phyloP scores from a whole-genome alignment of 2,888 invertebrate species.

The Panopea generosa region DNA sequence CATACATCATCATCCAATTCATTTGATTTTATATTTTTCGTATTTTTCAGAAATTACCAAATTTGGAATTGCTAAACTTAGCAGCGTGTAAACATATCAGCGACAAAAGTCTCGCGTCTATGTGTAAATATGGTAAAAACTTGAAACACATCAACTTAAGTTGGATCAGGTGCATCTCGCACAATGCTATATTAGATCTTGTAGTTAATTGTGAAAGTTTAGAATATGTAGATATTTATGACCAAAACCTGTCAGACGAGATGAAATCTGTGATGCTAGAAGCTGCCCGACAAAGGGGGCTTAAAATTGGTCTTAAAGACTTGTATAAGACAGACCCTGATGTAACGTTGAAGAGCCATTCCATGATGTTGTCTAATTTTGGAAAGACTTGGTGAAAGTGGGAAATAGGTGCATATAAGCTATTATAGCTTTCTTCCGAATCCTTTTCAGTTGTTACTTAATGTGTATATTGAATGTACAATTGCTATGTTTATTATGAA shows the following conservation, averaged over 20 bases:
- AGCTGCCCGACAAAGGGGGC: constrained; percentile 61
- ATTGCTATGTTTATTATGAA: too few species aligned
- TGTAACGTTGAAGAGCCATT: constrained; percentile 69
- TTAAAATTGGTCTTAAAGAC: constrained; percentile 71
- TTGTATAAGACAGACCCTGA: constrained; percentile 59
- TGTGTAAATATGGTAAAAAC: constrained; percentile 68
- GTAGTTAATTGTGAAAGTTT: constrained; percentile 66
- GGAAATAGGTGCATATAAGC: too few species aligned
- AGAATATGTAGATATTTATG: constrained; percentile 77
- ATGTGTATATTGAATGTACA: too few species aligned
- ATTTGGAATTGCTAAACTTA: constrained; percentile 75
- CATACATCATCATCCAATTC: too few species aligned
- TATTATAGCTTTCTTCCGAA: too few species aligned
- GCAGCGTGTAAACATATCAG: constrained; percentile 79
- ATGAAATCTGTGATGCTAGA: constrained; percentile 61
- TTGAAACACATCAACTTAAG: constrained; percentile 73
- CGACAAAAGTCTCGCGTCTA: constrained; percentile 67
- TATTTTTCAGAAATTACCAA: constrained; percentile 73
- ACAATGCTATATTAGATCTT: constrained; percentile 72
- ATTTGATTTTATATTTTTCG: too few species aligned
- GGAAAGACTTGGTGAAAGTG: constrained; percentile 54
- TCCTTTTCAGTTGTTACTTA: too few species aligned
- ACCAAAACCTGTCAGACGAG: constrained; percentile 66
- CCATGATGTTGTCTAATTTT: constrained; percentile 67
- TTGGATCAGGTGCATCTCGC: constrained; percentile 69